Evolutionary conservation across 64 coral and sea anemone genomes (phyloP).

Genomic region (Hydrozoanthus tunicans): DNA sequence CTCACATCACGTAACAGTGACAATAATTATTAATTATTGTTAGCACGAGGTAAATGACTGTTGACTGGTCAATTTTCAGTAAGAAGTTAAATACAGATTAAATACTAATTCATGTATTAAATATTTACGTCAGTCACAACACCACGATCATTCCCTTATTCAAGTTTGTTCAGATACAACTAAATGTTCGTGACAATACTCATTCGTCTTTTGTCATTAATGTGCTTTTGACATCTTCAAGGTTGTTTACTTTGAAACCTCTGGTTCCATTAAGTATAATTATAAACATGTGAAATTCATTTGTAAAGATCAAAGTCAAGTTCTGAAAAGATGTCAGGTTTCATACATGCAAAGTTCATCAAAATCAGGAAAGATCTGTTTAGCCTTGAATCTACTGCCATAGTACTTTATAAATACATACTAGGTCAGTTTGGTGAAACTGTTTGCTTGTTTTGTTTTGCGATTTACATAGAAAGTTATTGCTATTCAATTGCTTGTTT

Average conservation of each 20-base stretch:
- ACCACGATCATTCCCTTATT: background rate
- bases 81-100: background rate
- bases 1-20: constrained; percentile 19
- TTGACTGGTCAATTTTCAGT: background rate
- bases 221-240: background rate
- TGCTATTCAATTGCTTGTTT: no score
- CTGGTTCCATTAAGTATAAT: background rate
- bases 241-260: background rate
- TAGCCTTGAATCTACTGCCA: no score
- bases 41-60: background rate
- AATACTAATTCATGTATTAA: background rate
- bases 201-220: background rate
- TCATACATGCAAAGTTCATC: no score
- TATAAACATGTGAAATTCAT: background rate
- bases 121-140: background rate
- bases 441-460: no score
- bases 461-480: no score
- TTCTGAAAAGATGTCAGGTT: no score
- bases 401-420: no score
- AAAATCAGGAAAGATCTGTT: no score
- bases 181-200: background rate
- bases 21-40: background rate
- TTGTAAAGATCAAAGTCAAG: background rate
- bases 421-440: no score
- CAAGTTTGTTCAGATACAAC: background rate